Base-by-base conservation (phyloP, 2,113 vertebrate species). In the Pogonocichla stellata region DNA sequence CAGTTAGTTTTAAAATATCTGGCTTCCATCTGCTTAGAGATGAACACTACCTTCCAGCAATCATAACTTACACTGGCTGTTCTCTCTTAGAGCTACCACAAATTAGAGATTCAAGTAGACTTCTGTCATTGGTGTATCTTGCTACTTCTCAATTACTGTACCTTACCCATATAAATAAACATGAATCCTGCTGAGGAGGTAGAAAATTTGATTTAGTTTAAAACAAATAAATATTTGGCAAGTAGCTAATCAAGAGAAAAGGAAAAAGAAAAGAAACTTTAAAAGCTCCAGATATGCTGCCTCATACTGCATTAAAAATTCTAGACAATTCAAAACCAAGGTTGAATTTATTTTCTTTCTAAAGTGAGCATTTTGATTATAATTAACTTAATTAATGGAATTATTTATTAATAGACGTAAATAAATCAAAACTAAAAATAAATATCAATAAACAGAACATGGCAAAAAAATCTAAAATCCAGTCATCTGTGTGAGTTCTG, bases 1-100 rank as follows among this genome's bases (percentile, higher is more conserved):
- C 80, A 78, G 67, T 90, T 96, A 79, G 54, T 93, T 96, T 91
- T 95, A 79, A 92, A 95, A 84, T 94, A 88, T 45, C 79, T 90
- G 43, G 17, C 47, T 94, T 96, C 90, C 80, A 79, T 80, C 74
- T 95, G 56, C 72, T 92, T 77, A 74, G 75, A 86, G 64, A 83
- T 71, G 80, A 95, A n/a, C 18, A 1, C 56, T 92, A 48, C 86
- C 56, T 92, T 90, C 80, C 75, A 93, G 72, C 53, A 90, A 53
- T 61, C 2, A 0, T 88, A 92, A 86, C n/a, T 96, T 93, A 90
- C 8, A 7, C 43, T 74, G 71, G 9, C 65, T 92, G 40, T 91
- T 90, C 62, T 88, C 53, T 79, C 38, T 70, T 64, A 81, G 38
- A 62, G 69, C 64, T 80, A 79, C 45, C n/a, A 74, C 82, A 81